Conservation (phyloP, 2,888 invertebrate species). For the Deilephila porcellus region DNA sequence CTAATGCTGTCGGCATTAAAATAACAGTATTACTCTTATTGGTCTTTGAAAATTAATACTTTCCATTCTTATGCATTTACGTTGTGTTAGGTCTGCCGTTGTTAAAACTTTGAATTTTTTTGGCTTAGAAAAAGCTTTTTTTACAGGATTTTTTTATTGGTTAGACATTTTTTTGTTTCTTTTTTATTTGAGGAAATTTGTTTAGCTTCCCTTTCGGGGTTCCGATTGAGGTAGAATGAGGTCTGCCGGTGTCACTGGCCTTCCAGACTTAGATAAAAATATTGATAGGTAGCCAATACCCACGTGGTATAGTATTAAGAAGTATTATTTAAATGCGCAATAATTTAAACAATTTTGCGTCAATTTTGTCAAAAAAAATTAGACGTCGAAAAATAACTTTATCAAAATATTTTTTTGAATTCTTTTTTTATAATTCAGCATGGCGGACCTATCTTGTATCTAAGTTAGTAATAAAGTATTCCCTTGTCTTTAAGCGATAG, state of each 20-base stretch:
- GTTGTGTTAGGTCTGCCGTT: neutral
- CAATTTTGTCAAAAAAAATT: too few species aligned
- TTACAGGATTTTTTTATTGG: too few species aligned
- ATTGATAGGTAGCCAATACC: too few species aligned
- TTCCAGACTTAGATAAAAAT: too few species aligned
- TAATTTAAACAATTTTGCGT: too few species aligned
- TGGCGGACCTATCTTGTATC: neutral
- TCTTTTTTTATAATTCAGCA: neutral
- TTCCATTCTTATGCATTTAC: conserved; percentile 21
- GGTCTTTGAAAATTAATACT: neutral
- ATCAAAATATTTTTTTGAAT: neutral
- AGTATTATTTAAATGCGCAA: too few species aligned
- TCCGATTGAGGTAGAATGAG: too few species aligned
- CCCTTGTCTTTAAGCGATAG: neutral
- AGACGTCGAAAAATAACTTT: neutral
- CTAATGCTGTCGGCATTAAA: neutral
- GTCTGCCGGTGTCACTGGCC: too few species aligned
- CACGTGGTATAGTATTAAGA: too few species aligned
- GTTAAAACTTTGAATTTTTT: too few species aligned
- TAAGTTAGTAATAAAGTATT: neutral
- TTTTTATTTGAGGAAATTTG: too few species aligned
- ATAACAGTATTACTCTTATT: conserved; percentile 19
- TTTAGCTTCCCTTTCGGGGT: too few species aligned
- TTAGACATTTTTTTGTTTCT: neutral
- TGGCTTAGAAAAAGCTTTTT: neutral